phyloP scores from a whole-genome alignment of 2,113 vertebrate species.

The Genyomyrus donnyi region DNA sequence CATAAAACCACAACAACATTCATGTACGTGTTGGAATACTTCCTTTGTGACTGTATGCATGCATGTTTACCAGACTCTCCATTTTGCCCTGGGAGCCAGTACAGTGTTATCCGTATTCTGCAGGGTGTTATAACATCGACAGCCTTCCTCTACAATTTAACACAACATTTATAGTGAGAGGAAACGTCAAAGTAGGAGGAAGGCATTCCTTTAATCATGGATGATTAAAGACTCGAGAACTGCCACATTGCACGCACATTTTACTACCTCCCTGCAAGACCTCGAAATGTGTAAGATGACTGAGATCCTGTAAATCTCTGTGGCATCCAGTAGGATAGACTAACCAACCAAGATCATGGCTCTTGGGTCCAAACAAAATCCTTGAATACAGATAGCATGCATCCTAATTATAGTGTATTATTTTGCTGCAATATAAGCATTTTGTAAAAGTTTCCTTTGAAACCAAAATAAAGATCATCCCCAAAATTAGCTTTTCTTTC shows the following conservation, averaged over 20 bases:
- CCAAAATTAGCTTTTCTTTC: not conserved
- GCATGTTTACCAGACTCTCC: not conserved
- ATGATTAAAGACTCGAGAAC: constrained; percentile 12
- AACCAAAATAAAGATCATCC: not conserved
- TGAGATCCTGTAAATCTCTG: not conserved
- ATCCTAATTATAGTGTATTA: not conserved
- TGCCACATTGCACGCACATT: not conserved
- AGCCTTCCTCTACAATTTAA: not conserved
- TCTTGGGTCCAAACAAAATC: not conserved
- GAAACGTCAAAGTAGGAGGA: not conserved
- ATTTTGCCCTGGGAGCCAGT: not conserved
- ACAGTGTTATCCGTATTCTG: not conserved
- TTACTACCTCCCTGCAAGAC: not conserved
- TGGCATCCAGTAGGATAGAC: not conserved
- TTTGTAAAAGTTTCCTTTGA: not conserved
- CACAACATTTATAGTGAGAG: not conserved
- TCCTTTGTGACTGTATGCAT: not conserved
- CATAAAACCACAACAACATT: not conserved
- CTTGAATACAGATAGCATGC: not conserved
- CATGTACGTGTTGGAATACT: not conserved
- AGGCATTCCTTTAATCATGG: constrained; percentile 1
- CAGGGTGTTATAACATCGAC: not conserved
- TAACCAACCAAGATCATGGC: not conserved
- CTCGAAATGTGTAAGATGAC: not conserved
- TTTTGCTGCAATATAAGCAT: not conserved